Evolutionary conservation across 1,140 invertebrate species (phyloP).

Genomic region (Pseudomyrmex dendroicus): DNA sequence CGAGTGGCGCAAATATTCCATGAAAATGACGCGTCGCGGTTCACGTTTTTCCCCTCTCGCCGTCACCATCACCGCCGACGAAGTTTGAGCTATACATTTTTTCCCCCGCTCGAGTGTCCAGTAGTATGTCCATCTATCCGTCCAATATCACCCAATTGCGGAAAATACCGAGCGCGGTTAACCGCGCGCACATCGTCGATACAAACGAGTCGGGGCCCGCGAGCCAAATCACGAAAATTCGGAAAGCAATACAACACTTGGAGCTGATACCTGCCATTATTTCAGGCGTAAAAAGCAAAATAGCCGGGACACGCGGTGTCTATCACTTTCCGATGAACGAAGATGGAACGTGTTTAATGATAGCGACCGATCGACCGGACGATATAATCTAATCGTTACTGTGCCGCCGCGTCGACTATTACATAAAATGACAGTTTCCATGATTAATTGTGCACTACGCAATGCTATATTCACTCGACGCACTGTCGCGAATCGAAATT

Average conservation of each 20-base stretch:
- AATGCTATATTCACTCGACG: constrained; percentile 43
- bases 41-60: constrained; percentile 8
- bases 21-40: constrained; percentile 49
- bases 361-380: constrained; percentile 32
- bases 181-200: constrained; percentile 64
- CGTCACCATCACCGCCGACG: neutral
- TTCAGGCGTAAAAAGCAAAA: constrained; percentile 62
- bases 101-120: constrained; percentile 37
- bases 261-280: constrained; percentile 65
- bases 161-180: constrained; percentile 70
- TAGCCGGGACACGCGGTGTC: neutral
- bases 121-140: constrained; percentile 56
- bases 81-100: constrained; percentile 45
- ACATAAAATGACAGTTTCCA: constrained; percentile 57
- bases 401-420: constrained; percentile 41
- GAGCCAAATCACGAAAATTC: constrained; percentile 66
- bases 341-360: constrained; percentile 47
- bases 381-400: constrained; percentile 56
- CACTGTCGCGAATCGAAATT: neutral
- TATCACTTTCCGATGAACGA: constrained; percentile 27
- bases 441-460: constrained; percentile 38
- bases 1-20: constrained; percentile 48
- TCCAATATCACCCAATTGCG: constrained; percentile 72
- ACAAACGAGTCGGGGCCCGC: constrained; percentile 50
- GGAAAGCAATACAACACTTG: constrained; percentile 69